Evolutionary conservation across 2,113 vertebrate species (phyloP), one percentile per base, ranked within the genome.

Genomic region (Rynchops niger): DNA sequence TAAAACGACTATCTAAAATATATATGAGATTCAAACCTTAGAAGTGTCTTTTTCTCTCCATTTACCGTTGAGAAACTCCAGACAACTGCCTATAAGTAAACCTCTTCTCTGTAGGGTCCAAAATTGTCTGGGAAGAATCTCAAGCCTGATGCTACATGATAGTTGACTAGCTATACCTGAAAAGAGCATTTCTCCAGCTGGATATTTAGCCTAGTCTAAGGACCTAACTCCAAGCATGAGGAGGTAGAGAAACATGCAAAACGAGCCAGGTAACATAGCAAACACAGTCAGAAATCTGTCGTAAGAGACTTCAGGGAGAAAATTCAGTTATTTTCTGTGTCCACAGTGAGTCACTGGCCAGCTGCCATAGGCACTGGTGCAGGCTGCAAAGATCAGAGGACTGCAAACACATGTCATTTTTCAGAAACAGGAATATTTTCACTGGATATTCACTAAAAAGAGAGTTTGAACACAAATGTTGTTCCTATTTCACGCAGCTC

Each of bases 401-500:
- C 22, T 56, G 56, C 45, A 67, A 55, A 87, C 40, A 38, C 11
- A 16, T 13, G 2, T 9, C 3, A 59, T 77, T 53, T 69, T 66
- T 90, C 49, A 88, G 70, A 88, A 80, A 62, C 17, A 58, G 23
- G 8, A 65, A 7, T 43, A 12, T 40, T 84, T 20, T 61, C 19
- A 22, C 34, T 67, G 23, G 27, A 6, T 70, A 55, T 23, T 77
- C 36, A 15, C 13, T 94, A 32, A 18, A 74, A 81, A 77, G 32
- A 81, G 3, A 34, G 7, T 42, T 42, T 49, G n/a, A 71, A 74
- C n/a, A n/a, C 32, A 23, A 21, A 55, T 25, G 6, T 34, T 70
- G 21, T 9, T 93, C 40, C 34, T 82, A 5, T 79, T 79, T 85
- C 34, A 61, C 0, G 0, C 0, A 4, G 29, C 7, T 70, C 9